Conservation (phyloP, 2,888 invertebrate species). For the Dorcus hopei region DNA sequence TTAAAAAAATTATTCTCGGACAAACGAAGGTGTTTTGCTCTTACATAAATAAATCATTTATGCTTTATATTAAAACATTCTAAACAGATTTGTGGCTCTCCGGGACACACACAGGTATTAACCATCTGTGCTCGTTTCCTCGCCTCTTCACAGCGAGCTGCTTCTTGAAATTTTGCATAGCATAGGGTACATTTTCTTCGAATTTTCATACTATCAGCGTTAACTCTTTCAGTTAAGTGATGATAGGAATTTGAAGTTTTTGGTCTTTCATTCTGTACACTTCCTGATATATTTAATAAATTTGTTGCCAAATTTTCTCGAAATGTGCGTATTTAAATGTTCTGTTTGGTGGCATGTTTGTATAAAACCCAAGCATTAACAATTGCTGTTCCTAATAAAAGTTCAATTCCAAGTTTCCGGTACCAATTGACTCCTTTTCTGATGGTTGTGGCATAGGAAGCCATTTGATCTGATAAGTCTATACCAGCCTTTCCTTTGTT, state of each 20-base stretch:
- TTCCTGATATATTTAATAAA: slow-evolving; percentile 12
- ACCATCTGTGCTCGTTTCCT: slow-evolving; percentile 23
- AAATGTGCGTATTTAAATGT: slow-evolving; percentile 25
- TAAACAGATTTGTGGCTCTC: slow-evolving; percentile 24
- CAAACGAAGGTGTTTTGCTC: slow-evolving; percentile 13
- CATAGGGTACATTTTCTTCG: slow-evolving; percentile 24
- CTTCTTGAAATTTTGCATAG: slow-evolving; percentile 22
- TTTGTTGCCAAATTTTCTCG: slow-evolving; percentile 18
- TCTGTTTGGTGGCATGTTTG: slow-evolving; percentile 22
- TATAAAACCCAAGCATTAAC: slow-evolving; percentile 28
- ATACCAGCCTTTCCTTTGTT: slow-evolving; percentile 37
- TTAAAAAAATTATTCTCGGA: background rate
- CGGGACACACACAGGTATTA: slow-evolving; percentile 22
- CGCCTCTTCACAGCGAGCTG: slow-evolving; percentile 19
- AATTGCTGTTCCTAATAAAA: slow-evolving; percentile 22
- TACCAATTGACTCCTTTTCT: slow-evolving; percentile 31
- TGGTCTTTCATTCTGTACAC: background rate
- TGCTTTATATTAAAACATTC: slow-evolving; percentile 21
- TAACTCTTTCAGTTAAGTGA: slow-evolving; percentile 8
- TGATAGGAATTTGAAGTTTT: background rate
- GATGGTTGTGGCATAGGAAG: slow-evolving; percentile 32
- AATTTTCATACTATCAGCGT: slow-evolving; percentile 21
- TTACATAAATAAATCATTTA: slow-evolving; percentile 20
- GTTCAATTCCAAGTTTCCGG: slow-evolving; percentile 23
- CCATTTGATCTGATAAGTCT: slow-evolving; percentile 36